phyloP scores from a whole-genome alignment of 2,888 invertebrate genomes.

The Megamerina dolium region DNA sequence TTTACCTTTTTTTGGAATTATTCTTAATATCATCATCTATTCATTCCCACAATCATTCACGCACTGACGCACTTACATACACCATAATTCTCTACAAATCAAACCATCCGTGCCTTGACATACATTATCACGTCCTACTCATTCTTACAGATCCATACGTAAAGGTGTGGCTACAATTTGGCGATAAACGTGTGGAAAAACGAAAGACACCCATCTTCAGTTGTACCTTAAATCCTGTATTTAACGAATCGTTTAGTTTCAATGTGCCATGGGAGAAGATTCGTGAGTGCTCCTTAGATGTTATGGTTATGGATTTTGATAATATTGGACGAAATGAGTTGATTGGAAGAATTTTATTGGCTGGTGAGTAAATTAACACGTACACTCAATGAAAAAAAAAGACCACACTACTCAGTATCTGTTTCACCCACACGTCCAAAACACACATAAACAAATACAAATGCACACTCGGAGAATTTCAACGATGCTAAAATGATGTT shows the following conservation, averaged over 20 bases:
- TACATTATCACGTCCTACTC: too few relatives aligned
- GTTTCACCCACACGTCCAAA: background rate
- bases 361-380: slow-evolving; percentile 56
- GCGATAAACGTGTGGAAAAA: slow-evolving; percentile 90
- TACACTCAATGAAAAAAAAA: slow-evolving; percentile 3
- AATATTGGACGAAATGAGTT: slow-evolving; percentile 91
- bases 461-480: too few relatives aligned
- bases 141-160: slow-evolving; percentile 85
- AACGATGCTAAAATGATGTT: too few relatives aligned
- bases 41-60: too few relatives aligned
- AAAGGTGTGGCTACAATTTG: slow-evolving; percentile 95
- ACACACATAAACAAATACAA: too few relatives aligned
- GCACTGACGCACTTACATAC: too few relatives aligned
- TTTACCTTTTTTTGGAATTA: too few relatives aligned
- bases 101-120: too few relatives aligned
- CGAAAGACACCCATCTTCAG: slow-evolving; percentile 92
- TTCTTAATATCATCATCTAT: too few relatives aligned
- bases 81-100: too few relatives aligned
- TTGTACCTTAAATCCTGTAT: slow-evolving; percentile 90
- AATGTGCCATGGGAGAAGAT: slow-evolving; percentile 97
- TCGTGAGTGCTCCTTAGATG: slow-evolving; percentile 86
- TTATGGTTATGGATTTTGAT: slow-evolving; percentile 96
- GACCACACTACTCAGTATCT: too few relatives aligned
- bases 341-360: slow-evolving; percentile 86
- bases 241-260: slow-evolving; percentile 93